These are phyloP conservation scores for Nyctibius bracteatus DNA, from an alignment of 2,113 vertebrate species.

Conservation along the genomic window DNA sequence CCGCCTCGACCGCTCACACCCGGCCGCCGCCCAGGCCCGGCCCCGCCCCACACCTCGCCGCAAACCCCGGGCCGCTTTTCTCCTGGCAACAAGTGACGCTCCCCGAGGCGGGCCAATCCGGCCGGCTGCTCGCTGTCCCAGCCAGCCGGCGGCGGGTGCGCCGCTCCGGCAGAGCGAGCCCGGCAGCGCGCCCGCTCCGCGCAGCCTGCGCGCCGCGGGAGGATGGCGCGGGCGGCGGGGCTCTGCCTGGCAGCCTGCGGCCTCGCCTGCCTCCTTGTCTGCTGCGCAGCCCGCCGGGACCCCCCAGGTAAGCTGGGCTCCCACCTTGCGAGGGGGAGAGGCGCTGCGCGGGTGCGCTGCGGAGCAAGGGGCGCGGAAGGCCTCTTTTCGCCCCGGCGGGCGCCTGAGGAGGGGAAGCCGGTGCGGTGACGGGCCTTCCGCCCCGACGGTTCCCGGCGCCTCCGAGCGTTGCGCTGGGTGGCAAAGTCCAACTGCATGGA, in stretches of 20 bases:
- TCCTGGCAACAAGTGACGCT: background rate
- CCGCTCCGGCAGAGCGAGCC: background rate
- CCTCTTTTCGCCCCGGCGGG: background rate
- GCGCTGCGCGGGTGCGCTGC: background rate
- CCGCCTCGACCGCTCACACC: background rate
- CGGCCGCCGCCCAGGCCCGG: background rate
- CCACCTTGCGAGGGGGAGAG: background rate
- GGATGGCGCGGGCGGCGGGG: background rate
- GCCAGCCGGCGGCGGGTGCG: background rate
- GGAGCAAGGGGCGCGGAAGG: background rate
- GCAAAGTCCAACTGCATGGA: background rate
- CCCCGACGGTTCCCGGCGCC: background rate
- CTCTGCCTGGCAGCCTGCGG: background rate
- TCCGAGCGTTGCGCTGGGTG: background rate
- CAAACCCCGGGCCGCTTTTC: background rate
- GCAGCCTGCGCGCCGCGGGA: background rate
- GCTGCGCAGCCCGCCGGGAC: background rate
- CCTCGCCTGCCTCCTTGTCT: background rate
- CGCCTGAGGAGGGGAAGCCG: no score
- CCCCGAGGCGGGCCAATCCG: background rate
- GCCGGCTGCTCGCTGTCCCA: background rate
- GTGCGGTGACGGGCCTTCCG: background rate
- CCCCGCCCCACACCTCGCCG: background rate
- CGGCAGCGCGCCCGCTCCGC: background rate
- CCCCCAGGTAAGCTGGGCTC: constrained; percentile 53